A percentile compares a stretch with the other conserved stretches of the same genome.
phyloP scores from a whole-genome alignment of 2,888 invertebrate species.

The Conus canariensis region DNA sequence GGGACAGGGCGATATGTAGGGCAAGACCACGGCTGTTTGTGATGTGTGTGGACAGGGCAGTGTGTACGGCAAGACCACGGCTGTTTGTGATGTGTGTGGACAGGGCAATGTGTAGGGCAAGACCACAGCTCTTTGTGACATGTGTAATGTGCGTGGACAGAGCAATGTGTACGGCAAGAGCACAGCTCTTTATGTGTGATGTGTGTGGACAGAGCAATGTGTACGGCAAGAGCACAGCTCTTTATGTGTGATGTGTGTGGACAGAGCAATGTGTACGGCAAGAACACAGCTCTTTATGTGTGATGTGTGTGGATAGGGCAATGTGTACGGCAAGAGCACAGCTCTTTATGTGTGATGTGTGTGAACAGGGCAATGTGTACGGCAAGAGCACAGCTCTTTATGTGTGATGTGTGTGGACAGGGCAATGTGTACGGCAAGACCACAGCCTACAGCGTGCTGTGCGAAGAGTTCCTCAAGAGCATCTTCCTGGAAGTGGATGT shows the following conservation, averaged over 20 bases:
- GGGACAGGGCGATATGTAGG: conserved; percentile 65
- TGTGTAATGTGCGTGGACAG: too few species aligned
- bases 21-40: conserved; percentile 56
- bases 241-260: too few species aligned
- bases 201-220: conserved; percentile 54
- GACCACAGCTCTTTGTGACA: conserved; percentile 50
- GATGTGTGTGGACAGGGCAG: conserved; percentile 47
- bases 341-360: conserved; percentile 64
- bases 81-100: not conserved
- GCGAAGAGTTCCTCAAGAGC: conserved; percentile 66
- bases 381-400: too few species aligned
- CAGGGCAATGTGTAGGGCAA: conserved; percentile 65
- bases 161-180: conserved; percentile 67
- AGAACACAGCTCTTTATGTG: conserved; percentile 53
- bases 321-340: conserved; percentile 62
- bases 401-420: conserved; percentile 49
- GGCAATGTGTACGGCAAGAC: conserved; percentile 67
- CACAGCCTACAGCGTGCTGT: conserved; percentile 68
- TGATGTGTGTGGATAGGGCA: conserved; percentile 56
- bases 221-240: conserved; percentile 63
- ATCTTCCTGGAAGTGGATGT: conserved; percentile 67
- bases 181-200: conserved; percentile 48
- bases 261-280: conserved; percentile 64
- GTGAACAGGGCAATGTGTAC: conserved; percentile 45
- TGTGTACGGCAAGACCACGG: conserved; percentile 65